phyloP scores from a whole-genome alignment of 2,888 invertebrate species.

The Caenorhabditis sp. region DNA sequence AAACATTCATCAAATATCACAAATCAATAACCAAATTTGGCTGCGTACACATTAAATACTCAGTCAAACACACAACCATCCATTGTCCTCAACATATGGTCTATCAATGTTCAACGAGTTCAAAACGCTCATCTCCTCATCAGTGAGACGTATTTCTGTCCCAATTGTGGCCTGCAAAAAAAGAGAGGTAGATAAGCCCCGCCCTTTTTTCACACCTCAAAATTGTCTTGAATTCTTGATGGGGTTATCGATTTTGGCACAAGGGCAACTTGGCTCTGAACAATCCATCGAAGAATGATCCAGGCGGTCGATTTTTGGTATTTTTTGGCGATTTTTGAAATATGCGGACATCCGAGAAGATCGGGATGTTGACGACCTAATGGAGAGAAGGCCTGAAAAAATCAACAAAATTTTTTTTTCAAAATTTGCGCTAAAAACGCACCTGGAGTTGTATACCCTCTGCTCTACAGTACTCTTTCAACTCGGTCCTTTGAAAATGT shows the following conservation, averaged over 20 bases:
- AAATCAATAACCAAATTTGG: no score
- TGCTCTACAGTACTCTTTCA: constrained; percentile 66
- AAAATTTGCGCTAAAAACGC: no score
- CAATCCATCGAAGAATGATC: constrained; percentile 79
- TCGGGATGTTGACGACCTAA: constrained; percentile 65
- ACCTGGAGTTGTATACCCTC: constrained; percentile 71
- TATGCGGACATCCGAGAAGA: constrained; percentile 76
- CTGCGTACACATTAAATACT: background rate
- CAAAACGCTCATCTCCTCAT: constrained; percentile 45
- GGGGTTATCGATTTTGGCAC: constrained; percentile 58
- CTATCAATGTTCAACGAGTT: constrained; percentile 38
- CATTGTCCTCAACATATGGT: constrained; percentile 56
- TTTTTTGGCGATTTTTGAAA: constrained; percentile 76
- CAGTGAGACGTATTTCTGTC: background rate
- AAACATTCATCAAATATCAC: no score
- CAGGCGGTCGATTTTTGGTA: constrained; percentile 70
- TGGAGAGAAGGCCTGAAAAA: constrained; percentile 72
- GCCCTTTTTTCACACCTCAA: constrained; percentile 9
- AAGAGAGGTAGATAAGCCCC: background rate
- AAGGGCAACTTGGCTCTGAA: constrained; percentile 78
- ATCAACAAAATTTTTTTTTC: background rate
- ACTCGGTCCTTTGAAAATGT: constrained; percentile 22
- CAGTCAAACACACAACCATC: constrained; percentile 40
- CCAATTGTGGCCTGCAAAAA: background rate
- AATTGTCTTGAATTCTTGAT: constrained; percentile 45